Percentiles rank a stretch among this genome's conserved stretches.
Evolutionary conservation across 2,113 vertebrate species (phyloP).

Genomic region (Peromyscus leucopus): DNA sequence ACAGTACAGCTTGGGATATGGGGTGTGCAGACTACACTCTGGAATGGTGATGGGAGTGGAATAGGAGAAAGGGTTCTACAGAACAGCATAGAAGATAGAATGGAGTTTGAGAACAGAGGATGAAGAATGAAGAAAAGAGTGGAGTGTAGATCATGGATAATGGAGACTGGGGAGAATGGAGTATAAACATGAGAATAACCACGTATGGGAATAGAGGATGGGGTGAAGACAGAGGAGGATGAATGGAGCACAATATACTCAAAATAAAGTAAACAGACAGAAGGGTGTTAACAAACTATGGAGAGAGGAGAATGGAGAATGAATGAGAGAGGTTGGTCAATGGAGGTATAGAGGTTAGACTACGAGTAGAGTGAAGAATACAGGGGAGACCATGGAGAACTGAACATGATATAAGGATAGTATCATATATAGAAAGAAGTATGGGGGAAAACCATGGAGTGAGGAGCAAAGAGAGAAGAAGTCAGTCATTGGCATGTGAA

Average conservation of each 20-base stretch:
- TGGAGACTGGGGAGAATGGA: no score
- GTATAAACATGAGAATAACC: no score
- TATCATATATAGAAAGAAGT: neutral
- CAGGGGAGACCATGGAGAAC: neutral
- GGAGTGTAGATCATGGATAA: neutral
- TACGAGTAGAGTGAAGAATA: no score
- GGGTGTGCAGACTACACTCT: neutral
- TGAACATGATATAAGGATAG: neutral
- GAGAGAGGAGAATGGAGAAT: neutral
- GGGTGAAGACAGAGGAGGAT: no score
- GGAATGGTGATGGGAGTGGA: neutral
- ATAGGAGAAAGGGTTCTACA: neutral
- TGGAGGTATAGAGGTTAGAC: no score
- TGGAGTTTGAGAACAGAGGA: neutral
- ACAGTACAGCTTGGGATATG: neutral
- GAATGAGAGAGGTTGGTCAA: neutral
- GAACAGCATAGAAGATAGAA: neutral
- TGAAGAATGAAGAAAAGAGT: neutral
- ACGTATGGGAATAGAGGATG: no score
- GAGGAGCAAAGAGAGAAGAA: no score
- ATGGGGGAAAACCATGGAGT: no score
- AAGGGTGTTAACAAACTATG: no score
- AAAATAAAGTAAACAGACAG: no score
- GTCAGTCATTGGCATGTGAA: no score
- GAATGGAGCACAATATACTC: no score